These are phyloP conservation scores for Anaspis maculata DNA, from an alignment of 2,888 invertebrate genomes.

Conservation along the genomic window DNA sequence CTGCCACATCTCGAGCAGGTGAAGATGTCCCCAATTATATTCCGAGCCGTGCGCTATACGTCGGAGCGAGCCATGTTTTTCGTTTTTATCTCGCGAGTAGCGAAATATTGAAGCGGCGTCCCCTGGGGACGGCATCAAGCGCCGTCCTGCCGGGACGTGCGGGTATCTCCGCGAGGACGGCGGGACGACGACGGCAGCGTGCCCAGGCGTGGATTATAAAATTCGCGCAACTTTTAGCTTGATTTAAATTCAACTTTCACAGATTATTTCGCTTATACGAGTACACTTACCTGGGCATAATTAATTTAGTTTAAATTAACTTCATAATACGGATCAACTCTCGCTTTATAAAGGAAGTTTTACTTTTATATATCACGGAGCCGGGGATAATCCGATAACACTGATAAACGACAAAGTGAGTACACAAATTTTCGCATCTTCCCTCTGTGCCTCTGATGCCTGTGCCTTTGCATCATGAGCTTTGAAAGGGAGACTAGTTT, in stretches of 20 bases:
- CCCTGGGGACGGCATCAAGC: no score
- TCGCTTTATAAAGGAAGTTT: constrained; percentile 6
- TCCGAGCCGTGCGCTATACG: no score
- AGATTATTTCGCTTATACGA: constrained; percentile 23
- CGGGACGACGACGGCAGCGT: constrained; percentile 9
- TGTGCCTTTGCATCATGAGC: no score
- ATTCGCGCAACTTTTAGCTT: constrained; percentile 21
- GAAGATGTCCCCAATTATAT: no score
- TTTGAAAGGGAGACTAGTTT: no score
- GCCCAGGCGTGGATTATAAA: constrained; percentile 17
- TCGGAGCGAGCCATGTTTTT: no score
- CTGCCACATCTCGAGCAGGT: no score
- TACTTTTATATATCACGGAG: constrained; percentile 1
- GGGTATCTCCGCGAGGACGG: neutral
- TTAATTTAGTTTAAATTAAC: constrained; percentile 26
- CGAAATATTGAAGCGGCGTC: no score
- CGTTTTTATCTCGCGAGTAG: no score
- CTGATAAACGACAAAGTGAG: neutral
- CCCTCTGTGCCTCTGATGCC: no score
- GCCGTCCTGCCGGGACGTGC: no score
- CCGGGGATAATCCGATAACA: neutral
- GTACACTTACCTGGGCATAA: constrained; percentile 21
- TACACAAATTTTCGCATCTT: no score
- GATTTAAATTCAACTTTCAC: constrained; percentile 22
- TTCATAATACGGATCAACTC: constrained; percentile 22